These are phyloP conservation scores for Elaphurus davidianus DNA, from an alignment of 2,113 vertebrate species.

Conservation along the genomic window DNA sequence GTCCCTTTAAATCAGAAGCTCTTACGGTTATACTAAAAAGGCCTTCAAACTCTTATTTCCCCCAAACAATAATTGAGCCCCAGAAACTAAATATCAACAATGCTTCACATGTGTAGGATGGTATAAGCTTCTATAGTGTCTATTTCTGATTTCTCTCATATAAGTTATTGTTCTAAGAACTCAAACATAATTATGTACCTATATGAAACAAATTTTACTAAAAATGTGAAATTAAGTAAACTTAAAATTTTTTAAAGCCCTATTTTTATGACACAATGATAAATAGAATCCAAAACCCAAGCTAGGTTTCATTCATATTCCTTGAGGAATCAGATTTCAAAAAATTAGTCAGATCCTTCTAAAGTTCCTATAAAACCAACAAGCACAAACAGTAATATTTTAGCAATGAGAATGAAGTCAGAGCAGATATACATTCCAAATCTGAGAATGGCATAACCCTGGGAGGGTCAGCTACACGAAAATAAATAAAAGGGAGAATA, in stretches of 20 bases:
- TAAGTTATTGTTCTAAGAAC: neutral
- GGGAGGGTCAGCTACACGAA: neutral
- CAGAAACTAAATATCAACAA: neutral
- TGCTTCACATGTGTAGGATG: accelerated
- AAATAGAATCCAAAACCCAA: neutral
- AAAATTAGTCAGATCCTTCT: neutral
- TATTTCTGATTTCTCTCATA: neutral
- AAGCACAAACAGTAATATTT: neutral
- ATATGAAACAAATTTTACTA: neutral
- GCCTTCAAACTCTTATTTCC: neutral
- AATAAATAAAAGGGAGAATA: neutral
- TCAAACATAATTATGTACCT: neutral
- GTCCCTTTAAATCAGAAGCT: neutral
- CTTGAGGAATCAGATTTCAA: neutral
- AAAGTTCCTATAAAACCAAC: neutral
- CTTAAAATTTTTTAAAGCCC: neutral
- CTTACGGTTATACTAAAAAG: neutral
- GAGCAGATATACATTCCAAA: neutral
- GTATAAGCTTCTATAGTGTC: neutral
- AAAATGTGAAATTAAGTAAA: neutral
- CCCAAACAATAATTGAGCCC: neutral
- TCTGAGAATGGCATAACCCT: neutral
- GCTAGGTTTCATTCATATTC: neutral
- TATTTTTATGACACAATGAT: neutral
- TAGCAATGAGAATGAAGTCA: neutral